These are phyloP conservation scores for Drosophila teissieri DNA, from an alignment of 1,140 invertebrate species.

Conservation along the genomic window DNA sequence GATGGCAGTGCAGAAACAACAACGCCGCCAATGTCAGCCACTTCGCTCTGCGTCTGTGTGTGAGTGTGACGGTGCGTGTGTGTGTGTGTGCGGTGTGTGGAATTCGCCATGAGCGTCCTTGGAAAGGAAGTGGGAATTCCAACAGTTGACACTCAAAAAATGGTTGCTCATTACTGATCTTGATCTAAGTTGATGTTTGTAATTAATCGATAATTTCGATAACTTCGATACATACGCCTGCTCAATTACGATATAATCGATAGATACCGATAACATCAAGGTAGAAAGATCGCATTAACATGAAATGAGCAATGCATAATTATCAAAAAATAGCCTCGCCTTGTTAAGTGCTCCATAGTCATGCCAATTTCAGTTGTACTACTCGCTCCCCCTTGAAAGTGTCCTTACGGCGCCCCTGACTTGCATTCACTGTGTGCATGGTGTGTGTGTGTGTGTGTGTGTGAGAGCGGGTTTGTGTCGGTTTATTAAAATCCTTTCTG, in stretches of 20 bases:
- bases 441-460: constrained; percentile 16
- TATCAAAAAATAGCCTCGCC: too few species aligned
- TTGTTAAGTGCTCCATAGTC: too few species aligned
- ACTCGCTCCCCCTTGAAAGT: not conserved
- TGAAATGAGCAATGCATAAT: too few species aligned
- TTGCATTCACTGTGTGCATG: constrained; percentile 11
- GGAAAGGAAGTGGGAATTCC: constrained; percentile 2
- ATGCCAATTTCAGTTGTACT: too few species aligned
- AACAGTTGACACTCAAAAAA: not conserved
- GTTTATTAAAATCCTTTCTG: constrained; percentile 84
- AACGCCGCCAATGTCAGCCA: constrained; percentile 63
- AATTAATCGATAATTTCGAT: not conserved
- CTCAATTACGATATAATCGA: too few species aligned
- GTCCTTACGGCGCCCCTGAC: constrained; percentile 18
- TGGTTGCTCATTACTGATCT: not conserved
- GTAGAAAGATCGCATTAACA: too few species aligned
- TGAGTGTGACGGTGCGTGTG: constrained; percentile 1
- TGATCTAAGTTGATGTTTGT: not conserved
- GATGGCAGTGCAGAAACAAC: constrained; percentile 58
- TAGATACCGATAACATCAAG: too few species aligned
- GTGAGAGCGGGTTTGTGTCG: constrained; percentile 65
- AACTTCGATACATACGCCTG: too few species aligned
- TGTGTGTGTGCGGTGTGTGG: constrained; percentile 4
- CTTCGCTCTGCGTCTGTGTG: constrained; percentile 34
- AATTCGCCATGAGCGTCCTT: constrained; percentile 18